phyloP scores from a whole-genome alignment of 2,888 invertebrate genomes.

The Nephrotoma flavescens region DNA sequence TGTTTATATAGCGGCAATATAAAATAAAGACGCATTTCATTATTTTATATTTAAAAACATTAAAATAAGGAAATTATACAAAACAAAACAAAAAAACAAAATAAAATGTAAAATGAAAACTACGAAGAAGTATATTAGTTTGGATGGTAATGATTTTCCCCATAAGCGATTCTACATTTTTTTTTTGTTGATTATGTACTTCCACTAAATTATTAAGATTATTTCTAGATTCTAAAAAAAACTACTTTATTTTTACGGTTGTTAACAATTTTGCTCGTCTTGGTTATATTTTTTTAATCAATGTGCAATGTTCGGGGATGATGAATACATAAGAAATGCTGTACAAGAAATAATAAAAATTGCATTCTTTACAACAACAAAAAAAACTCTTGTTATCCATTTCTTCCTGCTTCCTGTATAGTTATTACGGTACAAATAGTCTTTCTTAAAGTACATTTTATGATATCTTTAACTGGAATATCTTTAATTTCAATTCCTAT shows the following conservation, averaged over 20 bases:
- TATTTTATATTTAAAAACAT: background rate
- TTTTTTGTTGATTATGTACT: background rate
- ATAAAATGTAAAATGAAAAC: too few relatives aligned
- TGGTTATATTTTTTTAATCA: background rate
- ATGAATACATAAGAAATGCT: background rate
- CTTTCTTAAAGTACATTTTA: background rate
- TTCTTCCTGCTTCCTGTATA: background rate
- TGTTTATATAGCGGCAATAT: background rate
- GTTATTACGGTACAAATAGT: background rate
- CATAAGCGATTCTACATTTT: background rate
- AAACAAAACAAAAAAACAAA: background rate
- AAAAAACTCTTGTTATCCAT: background rate
- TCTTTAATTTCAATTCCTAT: background rate
- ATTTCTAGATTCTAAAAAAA: background rate
- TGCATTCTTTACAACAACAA: background rate
- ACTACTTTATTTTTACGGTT: background rate
- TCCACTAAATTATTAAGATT: background rate
- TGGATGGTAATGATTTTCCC: background rate
- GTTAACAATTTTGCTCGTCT: background rate
- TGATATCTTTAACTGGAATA: background rate
- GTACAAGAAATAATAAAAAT: background rate
- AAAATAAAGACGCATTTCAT: background rate
- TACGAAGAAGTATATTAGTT: background rate
- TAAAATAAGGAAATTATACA: background rate
- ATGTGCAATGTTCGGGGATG: background rate